Conservation (phyloP, 2,113 vertebrate genomes). For the Neolamprologus hecqui region DNA sequence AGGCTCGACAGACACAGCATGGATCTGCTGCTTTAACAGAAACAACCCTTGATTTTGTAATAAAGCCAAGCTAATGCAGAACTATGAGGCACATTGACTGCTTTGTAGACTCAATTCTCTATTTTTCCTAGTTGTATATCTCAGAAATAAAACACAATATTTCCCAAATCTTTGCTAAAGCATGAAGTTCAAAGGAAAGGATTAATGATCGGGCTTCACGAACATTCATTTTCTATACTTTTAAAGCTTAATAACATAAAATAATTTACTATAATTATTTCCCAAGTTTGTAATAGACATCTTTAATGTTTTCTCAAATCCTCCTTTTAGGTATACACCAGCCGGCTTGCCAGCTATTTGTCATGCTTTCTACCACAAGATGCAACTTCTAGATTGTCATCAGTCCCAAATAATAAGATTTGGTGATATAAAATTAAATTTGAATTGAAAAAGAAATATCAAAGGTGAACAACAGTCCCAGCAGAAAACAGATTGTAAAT, state of each 20-base stretch:
- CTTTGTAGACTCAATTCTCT: background rate
- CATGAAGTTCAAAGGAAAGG: background rate
- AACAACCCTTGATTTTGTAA: background rate
- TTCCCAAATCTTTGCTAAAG: background rate
- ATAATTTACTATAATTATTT: background rate
- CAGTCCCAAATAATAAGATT: background rate
- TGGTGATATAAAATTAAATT: background rate
- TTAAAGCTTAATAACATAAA: background rate
- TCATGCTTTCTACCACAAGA: background rate
- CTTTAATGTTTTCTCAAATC: background rate
- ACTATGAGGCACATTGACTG: background rate
- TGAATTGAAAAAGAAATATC: background rate
- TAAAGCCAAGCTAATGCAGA: background rate
- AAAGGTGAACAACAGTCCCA: fast-evolving
- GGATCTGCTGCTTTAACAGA: background rate
- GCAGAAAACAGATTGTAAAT: background rate
- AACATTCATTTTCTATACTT: background rate
- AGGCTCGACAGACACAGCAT: background rate
- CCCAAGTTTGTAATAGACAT: background rate
- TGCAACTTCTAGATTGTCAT: background rate
- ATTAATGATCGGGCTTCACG: background rate
- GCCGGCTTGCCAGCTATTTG: background rate
- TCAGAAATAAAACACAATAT: background rate
- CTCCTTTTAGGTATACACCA: background rate
- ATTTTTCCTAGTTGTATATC: background rate